Percentiles rank a stretch among this genome's conserved stretches.
These are phyloP conservation scores for Centropyge bicolor DNA, from an alignment of 2,797 vertebrate species.

Conservation along the genomic window DNA sequence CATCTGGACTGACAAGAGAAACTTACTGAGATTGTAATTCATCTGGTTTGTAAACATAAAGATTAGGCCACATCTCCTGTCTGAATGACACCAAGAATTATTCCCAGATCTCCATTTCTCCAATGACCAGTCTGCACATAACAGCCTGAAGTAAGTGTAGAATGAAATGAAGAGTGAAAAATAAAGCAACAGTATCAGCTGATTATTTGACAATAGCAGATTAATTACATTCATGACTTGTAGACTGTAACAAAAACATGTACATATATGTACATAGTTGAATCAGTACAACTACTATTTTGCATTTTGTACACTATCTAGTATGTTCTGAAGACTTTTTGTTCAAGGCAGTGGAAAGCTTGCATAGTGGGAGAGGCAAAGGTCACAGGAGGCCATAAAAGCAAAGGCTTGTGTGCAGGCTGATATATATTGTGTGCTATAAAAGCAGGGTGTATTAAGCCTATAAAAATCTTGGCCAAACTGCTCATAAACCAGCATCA, in stretches of 20 bases:
- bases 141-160: neutral
- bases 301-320: neutral
- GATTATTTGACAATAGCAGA: neutral
- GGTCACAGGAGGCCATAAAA: constrained; percentile 80
- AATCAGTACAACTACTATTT: neutral
- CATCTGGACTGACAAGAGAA: constrained; percentile 32
- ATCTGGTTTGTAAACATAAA: constrained; percentile 44
- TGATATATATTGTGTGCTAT: constrained; percentile 80
- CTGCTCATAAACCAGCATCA: constrained; percentile 47
- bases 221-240: neutral
- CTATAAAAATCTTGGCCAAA: constrained; percentile 66
- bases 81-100: neutral
- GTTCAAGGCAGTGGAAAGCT: neutral
- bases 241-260: neutral
- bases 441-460: constrained; percentile 77
- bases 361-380: constrained; percentile 66
- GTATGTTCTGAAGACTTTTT: constrained; percentile 11
- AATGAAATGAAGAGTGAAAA: too few species aligned
- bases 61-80: neutral
- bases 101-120: neutral
- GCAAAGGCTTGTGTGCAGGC: constrained; percentile 58
- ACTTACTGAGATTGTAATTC: constrained; percentile 19
- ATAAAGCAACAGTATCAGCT: neutral
- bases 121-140: neutral
- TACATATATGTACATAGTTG: neutral